Base-by-base conservation (phyloP, 2,888 invertebrate genomes). In the Merodon equestris region DNA sequence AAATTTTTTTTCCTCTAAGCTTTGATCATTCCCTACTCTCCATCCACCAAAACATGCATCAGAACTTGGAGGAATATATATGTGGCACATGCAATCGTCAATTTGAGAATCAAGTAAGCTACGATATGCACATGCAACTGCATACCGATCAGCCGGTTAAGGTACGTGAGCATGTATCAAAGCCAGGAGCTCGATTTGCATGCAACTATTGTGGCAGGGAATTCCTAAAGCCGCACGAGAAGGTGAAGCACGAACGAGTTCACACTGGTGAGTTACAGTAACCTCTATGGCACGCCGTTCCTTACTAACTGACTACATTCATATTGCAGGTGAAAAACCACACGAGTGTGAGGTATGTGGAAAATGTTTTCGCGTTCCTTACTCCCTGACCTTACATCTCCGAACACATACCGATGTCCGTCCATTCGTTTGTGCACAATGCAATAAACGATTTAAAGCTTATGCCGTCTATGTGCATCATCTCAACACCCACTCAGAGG, bases 211-310 rank as follows among this genome's bases (percentile, higher is more conserved):
- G 95, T 84, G 92, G 91, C 0, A 90, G 94, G 63, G 90, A 92
- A 75, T 95, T 95, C 84, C 90, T 92, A 1, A 90, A 94, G 45
- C 94, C 95, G 0, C 94, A 94, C 83, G 95, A 95, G 84, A 95
- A 95, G 87, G 95, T 95, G 0, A 95, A 95, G 87, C 95, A 95
- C 84, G 95, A 95, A 87, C 90, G 95, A n/a, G 93, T 95, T 84
- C 95, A 95, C 83, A 95, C 95, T 0, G 94, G 94, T 85, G 2
- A 27, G 27, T 27, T 7, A 27, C 7, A 83, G 38, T 17, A 17
- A 14, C 18, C 19, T 44, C 19, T 5, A 15, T n/a, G 40, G 3
- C n/a, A 27, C 9, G 9, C 40, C n/a, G 5, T 40, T 40, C 9
- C 9, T 40, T n/a, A 9, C 9, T 40, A 5, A 40, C 40, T n/a